Base-by-base conservation (phyloP, 2,888 invertebrate genomes). In the Amphipoea oculea region DNA sequence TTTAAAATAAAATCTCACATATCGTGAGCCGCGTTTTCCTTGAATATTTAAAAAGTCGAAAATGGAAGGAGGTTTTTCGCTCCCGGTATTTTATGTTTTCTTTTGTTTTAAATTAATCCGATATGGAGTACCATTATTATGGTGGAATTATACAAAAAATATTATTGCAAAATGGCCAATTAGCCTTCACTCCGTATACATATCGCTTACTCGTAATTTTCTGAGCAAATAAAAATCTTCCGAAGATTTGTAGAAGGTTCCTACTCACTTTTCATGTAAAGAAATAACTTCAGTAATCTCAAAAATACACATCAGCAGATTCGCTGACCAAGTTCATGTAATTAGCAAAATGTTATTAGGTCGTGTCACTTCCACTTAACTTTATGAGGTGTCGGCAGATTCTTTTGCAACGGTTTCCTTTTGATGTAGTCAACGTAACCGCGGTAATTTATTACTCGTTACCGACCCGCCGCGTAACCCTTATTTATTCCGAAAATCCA, bases 391-490 rank as follows among this genome's bases (percentile, higher is more conserved):
- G 88, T 83, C 78, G 66, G 81, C 88, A 83, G 87, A 90, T 90
- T 88, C 87, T 90, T 91, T 89, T 84, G 83, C 87, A 88, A 74
- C 80, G 68, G 86, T 82, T 84, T 84, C 89, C 92, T 91, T 94
- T 94, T 94, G 93, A 94, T 93, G 91, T 93, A 89, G 86, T 88
- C 88, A 86, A 89, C 87, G 90, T 91, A 88, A 89, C 88, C 86
- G 86, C 78, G 87, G 90, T 93, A 92, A 95, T 94, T 93, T 94
- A 94, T 92, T 84, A 90, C 91, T 89, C 89, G 87, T 91, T 92
- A 92, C 88, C 78, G 82, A 84, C 85, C 77, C 75, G 78, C 42
- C 70, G 72, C 63, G 73, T 86, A 89, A 82, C 86, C 88, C 85
- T 86, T 91, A 89, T 92, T 91, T 91, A 91, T 91, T 91, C 87